A percentile compares a stretch with the other conserved stretches of the same genome.
These are phyloP conservation scores for Hyaena hyaena DNA, from an alignment of 2,113 vertebrate species.

Conservation along the genomic window DNA sequence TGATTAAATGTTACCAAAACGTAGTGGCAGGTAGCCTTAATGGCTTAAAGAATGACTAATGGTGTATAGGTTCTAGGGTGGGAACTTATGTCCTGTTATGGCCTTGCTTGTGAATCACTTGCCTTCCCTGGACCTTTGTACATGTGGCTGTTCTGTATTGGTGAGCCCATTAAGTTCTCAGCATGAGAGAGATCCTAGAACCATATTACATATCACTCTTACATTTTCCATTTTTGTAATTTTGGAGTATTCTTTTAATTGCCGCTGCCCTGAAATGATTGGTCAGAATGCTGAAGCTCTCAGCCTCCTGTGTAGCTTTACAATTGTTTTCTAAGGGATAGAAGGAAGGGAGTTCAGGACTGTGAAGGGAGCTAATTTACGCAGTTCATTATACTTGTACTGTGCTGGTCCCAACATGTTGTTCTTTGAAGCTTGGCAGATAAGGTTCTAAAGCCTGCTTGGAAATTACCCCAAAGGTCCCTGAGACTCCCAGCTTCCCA, in stretches of 20 bases:
- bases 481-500: constrained; percentile 1
- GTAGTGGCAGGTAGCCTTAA: neutral
- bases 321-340: neutral
- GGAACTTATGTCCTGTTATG: neutral
- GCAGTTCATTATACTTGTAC: neutral
- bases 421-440: constrained; percentile 58
- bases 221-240: neutral
- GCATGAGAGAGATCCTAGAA: neutral
- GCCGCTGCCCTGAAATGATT: neutral
- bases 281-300: neutral
- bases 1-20: neutral
- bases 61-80: neutral
- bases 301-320: neutral
- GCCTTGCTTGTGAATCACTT: constrained; percentile 61
- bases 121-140: constrained; percentile 23
- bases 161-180: neutral
- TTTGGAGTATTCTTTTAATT: neutral
- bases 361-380: constrained; percentile 48
- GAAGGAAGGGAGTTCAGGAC: neutral
- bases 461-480: constrained; percentile 48
- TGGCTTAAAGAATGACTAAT: constrained; percentile 54
- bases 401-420: constrained; percentile 50
- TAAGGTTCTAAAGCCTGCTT: constrained; percentile 59
- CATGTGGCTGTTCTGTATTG: neutral
- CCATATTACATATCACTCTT: neutral